Evolutionary conservation across 2,113 vertebrate species (phyloP), one percentile per base, ranked within the genome.

Genomic region (Helogale parvula): DNA sequence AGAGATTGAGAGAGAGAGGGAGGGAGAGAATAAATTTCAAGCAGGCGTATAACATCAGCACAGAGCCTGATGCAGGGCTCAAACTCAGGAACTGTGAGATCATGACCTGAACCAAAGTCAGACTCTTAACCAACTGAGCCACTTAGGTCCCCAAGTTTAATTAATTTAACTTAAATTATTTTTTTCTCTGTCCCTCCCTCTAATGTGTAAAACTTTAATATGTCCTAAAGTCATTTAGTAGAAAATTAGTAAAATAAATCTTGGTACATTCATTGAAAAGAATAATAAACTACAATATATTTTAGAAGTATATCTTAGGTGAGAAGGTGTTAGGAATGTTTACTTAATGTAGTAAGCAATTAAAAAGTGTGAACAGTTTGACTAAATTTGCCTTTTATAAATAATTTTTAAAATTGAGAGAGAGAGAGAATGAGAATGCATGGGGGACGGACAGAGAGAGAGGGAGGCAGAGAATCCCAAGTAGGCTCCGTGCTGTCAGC

Each of bases 181-280:
- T 76, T 29, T 29, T 1, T 12, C 41, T 15, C 27, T 72, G 41
- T 27, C 27, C 41, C 41, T 38, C 41, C 41, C 15, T 47, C 41
- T 33, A 65, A 68, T 47, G 80, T 5, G 4, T 74, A 33, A 81
- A 81, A 91, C 17, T 82, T 87, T 69, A 94, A 79, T 84, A 41
- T 92, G 60, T 92, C 27, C 52, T 65, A 69, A 93, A 92, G 54
- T 84, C 9, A 65, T 84, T 77, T 88, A 52, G 19, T 92, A 63
- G n/a, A 83, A 5, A 16, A 71, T 65, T 79, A 71, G 23, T 79
- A 54, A 95, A 95, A 89, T 83, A 92, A 63, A n/a, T 92, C 79
- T 84, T 89, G 31, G 29, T 88, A 35, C 19, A 47, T 84, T 35
- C 23, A 89, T 65, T 79, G 71, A 41, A 54, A 85, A 83, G 38